Percentiles rank a stretch among this genome's conserved stretches.
Evolutionary conservation across 1,140 invertebrate genomes (phyloP).

Genomic region (Drosophila quadrilineata): DNA sequence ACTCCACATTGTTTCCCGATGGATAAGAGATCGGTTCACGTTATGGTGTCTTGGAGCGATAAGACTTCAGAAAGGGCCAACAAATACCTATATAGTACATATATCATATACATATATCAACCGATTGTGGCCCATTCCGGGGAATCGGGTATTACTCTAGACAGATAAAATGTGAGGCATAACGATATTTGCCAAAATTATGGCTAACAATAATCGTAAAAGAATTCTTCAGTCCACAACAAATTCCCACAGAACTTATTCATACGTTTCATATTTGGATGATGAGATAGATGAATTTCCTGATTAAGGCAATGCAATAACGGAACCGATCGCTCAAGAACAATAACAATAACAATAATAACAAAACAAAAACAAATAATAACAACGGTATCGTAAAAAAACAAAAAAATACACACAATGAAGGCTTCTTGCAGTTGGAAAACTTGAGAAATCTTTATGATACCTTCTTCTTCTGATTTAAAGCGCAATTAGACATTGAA

Average conservation of each 20-base stretch:
- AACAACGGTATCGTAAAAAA: constrained; percentile 43
- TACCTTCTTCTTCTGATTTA: constrained; percentile 8
- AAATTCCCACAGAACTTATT: no score
- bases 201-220: constrained; percentile 17
- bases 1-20: no score
- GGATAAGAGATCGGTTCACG: no score
- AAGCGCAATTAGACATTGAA: constrained; percentile 11
- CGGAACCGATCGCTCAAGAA: constrained; percentile 6
- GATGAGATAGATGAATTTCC: not conserved
- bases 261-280: not conserved
- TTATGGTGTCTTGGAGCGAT: no score
- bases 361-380: not conserved
- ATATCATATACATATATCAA: no score
- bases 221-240: constrained; percentile 3
- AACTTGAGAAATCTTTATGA: constrained; percentile 14
- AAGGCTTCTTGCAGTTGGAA: not conserved
- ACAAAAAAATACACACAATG: constrained; percentile 15
- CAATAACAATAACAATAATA: not conserved
- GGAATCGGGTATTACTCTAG: constrained; percentile 3
- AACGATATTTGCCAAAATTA: constrained; percentile 3
- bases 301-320: constrained; percentile 5
- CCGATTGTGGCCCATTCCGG: constrained; percentile 25
- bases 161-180: constrained; percentile 23
- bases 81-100: no score
- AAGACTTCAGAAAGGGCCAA: constrained; percentile 22